These are phyloP conservation scores for Strix aluco DNA, from an alignment of 2,113 vertebrate species.

Conservation along the genomic window DNA sequence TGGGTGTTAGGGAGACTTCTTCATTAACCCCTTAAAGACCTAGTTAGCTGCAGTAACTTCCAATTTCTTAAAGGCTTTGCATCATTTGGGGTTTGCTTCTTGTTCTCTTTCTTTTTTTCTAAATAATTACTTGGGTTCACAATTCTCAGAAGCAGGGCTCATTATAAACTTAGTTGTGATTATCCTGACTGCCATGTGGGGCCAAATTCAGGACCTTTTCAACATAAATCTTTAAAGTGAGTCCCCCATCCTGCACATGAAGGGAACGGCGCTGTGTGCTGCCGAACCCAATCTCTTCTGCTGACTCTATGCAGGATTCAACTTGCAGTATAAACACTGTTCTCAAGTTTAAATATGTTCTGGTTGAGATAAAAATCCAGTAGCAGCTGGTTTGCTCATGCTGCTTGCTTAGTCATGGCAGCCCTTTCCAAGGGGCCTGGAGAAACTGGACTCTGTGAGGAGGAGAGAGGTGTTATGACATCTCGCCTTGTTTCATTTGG, in stretches of 20 bases:
- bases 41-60: neutral
- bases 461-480: neutral
- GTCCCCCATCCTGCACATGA: neutral
- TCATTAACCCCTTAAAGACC: slow-evolving; percentile 35
- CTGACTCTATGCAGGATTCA: slow-evolving; percentile 55
- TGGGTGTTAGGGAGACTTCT: slow-evolving; percentile 1
- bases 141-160: neutral
- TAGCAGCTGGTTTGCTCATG: slow-evolving; percentile 27
- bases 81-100: neutral
- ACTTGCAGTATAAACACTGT: slow-evolving; percentile 52
- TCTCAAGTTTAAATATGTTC: slow-evolving; percentile 68
- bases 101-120: neutral
- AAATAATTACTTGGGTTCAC: neutral
- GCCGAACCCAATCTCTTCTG: slow-evolving; percentile 36
- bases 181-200: neutral
- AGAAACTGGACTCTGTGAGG: slow-evolving; percentile 27
- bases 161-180: neutral
- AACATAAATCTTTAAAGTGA: neutral
- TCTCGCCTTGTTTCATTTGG: neutral
- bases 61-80: neutral
- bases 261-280: neutral
- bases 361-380: slow-evolving; percentile 54
- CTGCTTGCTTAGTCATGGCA: slow-evolving; percentile 69
- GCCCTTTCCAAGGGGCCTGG: slow-evolving; percentile 32
- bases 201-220: neutral